phyloP scores from a whole-genome alignment of 2,888 invertebrate genomes.

The Atethmia centrago region DNA sequence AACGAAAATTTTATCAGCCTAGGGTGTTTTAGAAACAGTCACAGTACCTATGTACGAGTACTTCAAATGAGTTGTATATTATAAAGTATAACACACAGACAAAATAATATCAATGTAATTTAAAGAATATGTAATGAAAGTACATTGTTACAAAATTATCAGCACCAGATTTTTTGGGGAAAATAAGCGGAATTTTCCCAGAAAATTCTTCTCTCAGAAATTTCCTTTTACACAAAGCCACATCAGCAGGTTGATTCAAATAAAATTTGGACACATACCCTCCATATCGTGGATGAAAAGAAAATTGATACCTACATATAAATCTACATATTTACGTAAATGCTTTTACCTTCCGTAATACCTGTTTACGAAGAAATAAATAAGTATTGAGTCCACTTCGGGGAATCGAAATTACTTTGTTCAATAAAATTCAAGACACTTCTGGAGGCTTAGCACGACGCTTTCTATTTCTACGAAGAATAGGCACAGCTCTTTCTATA shows the following conservation, averaged over 20 bases:
- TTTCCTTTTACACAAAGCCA: neutral
- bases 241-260: conserved; percentile 5
- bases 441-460: no score
- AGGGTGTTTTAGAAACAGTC: no score
- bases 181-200: no score
- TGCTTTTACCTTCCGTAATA: conserved; percentile 45
- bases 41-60: no score
- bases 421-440: conserved; percentile 25
- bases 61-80: no score
- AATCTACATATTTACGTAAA: conserved; percentile 52
- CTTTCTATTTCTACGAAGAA: no score
- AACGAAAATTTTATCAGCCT: no score
- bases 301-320: conserved; percentile 51
- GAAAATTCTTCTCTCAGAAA: neutral
- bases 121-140: no score
- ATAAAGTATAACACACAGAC: no score
- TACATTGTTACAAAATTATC: neutral
- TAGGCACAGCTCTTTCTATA: no score
- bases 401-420: conserved; percentile 51
- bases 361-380: conserved; percentile 51
- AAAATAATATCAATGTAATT: no score
- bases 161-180: neutral
- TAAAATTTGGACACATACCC: conserved; percentile 32
- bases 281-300: conserved; percentile 24
- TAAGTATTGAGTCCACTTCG: conserved; percentile 49